A percentile compares a stretch with the other conserved stretches of the same genome.
Evolutionary conservation across 2,797 vertebrate species (phyloP).

Genomic region (Cuculus canorus): DNA sequence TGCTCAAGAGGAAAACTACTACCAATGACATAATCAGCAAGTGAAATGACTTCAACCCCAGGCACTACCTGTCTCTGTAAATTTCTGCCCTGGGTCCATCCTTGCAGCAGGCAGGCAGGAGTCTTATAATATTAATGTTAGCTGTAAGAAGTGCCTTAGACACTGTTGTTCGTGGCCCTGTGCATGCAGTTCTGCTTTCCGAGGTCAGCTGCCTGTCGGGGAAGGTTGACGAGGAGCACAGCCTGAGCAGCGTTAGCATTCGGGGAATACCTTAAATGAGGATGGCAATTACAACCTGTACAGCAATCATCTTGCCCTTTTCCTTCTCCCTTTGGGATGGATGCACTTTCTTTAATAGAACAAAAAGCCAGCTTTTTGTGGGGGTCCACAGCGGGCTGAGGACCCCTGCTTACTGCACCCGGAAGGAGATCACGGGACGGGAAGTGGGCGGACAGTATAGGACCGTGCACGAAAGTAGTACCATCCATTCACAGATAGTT

Average conservation of each 20-base stretch:
- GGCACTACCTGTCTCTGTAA: not conserved
- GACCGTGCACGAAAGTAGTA: too few relatives aligned
- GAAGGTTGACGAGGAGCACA: not conserved
- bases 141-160: not conserved
- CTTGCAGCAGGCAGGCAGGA: not conserved
- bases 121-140: not conserved
- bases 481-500: too few relatives aligned
- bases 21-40: slow-evolving; percentile 1
- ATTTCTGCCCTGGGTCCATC: not conserved
- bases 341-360: not conserved
- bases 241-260: not conserved
- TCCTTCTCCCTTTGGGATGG: not conserved
- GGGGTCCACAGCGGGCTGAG: too few relatives aligned
- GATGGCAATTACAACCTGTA: not conserved
- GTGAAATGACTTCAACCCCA: not conserved
- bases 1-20: not conserved
- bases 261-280: too few relatives aligned
- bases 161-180: not conserved
- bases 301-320: not conserved
- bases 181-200: rapidly evolving
- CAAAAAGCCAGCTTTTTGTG: not conserved
- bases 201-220: not conserved
- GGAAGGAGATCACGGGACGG: too few relatives aligned
- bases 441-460: too few relatives aligned
- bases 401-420: too few relatives aligned